Evolutionary conservation across 1,140 invertebrate species (phyloP), one percentile per base, ranked within the genome.

Genomic region (Drosophila repletoides): DNA sequence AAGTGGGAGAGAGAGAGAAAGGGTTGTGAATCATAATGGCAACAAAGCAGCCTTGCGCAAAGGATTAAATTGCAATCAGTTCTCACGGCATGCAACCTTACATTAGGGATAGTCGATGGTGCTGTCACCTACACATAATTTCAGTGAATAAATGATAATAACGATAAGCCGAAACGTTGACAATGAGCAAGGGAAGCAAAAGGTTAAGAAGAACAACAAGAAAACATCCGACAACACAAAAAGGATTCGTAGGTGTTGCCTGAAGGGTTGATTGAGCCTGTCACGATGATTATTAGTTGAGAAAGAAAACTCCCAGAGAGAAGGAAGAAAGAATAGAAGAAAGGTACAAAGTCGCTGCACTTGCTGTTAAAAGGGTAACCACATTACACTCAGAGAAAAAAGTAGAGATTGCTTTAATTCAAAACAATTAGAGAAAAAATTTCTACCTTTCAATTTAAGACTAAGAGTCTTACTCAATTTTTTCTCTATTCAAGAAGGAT

Each of bases 51-150:
- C 49, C 58, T 76, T 65, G 63, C 72, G 72, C 69, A 77, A 73
- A 81, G 59, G 73, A 71, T 83, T 65, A 66, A 76, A 63, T 74
- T 69, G 58, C 61, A 72, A 64, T 56, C 65, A 53, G 49, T 80
- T 80, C 45, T 60, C 72, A 81, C 67, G 68, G 52, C 56, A 72
- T 64, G 72, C 63, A 81, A 83, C 73, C 72, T 83, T 83, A 41
- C 49, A 43, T 29, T 40, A 9, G 63, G 34, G 33, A 9, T 15
- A 12, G 40, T 14, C 24, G 41, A 21, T 52, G 41, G 29, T 49
- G 45, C 43, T 53, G 48, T 53, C 49, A 59, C 71, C 55, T 46
- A 46, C 59, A 70, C 70, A 71, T 40, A 68, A 68, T 72, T 72
- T 21, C 51, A 6, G 14, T 19, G 51, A 68, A 72, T 61, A 49